Evolutionary conservation across 2,888 invertebrate genomes (phyloP).

Genomic region (Margaritifera margaritifera): DNA sequence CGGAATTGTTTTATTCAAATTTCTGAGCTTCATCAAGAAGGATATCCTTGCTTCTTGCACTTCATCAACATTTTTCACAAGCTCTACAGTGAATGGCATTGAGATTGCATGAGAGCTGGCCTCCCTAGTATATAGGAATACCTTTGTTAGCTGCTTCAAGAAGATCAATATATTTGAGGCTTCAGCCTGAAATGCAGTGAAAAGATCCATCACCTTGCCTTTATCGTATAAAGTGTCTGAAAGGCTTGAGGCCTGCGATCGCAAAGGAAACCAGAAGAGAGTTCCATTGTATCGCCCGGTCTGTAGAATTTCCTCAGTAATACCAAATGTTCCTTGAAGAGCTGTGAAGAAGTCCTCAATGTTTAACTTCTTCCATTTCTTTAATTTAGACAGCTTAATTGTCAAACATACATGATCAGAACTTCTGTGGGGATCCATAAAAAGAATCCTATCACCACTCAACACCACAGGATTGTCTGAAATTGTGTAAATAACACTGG

Average conservation of each 20-base stretch:
- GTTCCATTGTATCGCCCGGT: slow-evolving; percentile 56
- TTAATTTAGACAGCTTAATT: slow-evolving; percentile 22
- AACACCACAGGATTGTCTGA: slow-evolving; percentile 62
- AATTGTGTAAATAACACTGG: slow-evolving; percentile 4
- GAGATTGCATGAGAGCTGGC: too few species aligned
- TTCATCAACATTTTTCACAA: too few species aligned
- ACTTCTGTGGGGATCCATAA: slow-evolving; percentile 58
- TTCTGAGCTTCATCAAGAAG: too few species aligned
- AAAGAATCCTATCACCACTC: slow-evolving; percentile 55
- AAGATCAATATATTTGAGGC: slow-evolving; percentile 62
- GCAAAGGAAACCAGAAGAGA: slow-evolving; percentile 64
- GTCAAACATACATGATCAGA: slow-evolving; percentile 27
- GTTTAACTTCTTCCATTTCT: slow-evolving; percentile 21
- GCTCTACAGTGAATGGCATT: too few species aligned
- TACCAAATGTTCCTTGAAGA: slow-evolving; percentile 52
- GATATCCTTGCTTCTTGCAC: too few species aligned
- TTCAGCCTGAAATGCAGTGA: slow-evolving; percentile 52
- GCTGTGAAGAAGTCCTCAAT: slow-evolving; percentile 31
- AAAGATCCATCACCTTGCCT: slow-evolving; percentile 48
- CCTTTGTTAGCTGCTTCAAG: slow-evolving; percentile 54
- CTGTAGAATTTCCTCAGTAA: slow-evolving; percentile 30
- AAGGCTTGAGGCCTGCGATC: slow-evolving; percentile 46
- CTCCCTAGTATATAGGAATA: slow-evolving; percentile 20
- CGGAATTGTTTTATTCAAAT: too few species aligned
- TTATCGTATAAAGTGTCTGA: slow-evolving; percentile 51